These are phyloP conservation scores for Lonchura striata DNA, from an alignment of 2,113 vertebrate species.

Conservation along the genomic window DNA sequence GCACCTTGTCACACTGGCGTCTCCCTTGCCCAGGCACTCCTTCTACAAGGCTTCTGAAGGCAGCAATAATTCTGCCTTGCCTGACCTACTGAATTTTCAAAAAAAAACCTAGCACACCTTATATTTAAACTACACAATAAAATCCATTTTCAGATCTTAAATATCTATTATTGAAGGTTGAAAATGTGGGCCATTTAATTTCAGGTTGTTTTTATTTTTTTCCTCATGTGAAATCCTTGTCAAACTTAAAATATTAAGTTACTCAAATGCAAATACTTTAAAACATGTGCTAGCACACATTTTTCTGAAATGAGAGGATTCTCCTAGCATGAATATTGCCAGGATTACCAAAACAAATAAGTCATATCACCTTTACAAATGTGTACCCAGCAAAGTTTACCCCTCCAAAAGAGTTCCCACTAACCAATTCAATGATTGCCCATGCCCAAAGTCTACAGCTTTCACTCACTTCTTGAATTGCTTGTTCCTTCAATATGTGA, in stretches of 20 bases:
- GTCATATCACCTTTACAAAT: neutral
- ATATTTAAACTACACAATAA: neutral
- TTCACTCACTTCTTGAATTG: neutral
- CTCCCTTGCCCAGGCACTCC: fast-evolving
- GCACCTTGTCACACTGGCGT: fast-evolving
- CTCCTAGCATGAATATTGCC: neutral
- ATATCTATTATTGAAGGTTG: neutral
- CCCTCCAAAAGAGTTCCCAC: neutral
- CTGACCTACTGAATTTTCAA: neutral
- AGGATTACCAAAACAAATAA: neutral
- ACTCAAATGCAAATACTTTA: neutral
- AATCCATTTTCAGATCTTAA: neutral
- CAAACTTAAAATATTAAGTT: neutral
- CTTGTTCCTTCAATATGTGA: neutral
- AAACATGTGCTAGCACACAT: neutral
- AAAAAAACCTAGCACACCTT: neutral
- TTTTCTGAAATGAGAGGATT: neutral
- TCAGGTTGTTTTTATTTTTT: fast-evolving
- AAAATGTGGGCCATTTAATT: neutral
- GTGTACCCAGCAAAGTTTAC: neutral
- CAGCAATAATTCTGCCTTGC: neutral
- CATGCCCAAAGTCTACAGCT: neutral
- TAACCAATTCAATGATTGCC: neutral
- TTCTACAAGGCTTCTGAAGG: neutral
- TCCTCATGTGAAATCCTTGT: neutral